Base-by-base conservation (phyloP, 2,888 invertebrate genomes). In the Hemistola chrysoprasaria region DNA sequence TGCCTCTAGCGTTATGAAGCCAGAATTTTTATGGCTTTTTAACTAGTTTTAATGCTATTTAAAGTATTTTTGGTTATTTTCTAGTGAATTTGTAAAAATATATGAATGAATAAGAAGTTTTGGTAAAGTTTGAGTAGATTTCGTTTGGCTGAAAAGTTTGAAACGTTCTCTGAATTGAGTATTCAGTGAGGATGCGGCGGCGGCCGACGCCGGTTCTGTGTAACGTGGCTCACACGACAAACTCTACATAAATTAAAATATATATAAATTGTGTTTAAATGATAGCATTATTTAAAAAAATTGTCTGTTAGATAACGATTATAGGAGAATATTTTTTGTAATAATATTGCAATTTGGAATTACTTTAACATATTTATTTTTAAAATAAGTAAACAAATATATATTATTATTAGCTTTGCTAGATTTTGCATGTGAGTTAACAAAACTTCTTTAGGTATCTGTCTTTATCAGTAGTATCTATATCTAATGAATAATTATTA, bases 121-220 rank as follows among this genome's bases (percentile, higher is more conserved):
- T 25, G 24, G n/a, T 9, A 26, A 48, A 54, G 47, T 50, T 52
- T 47, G 38, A 22, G 46, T 41, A n/a, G 38, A 24, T 39, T 41
- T 32, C 30, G 28, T 37, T 37, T 40, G 40, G 33, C 30, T 45
- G 47, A 50, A 57, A 71, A 72, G 66, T 74, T 71, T 56, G 45
- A 53, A 55, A 58, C 66, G 65, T 62, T 63, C 62, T 61, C 52
- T 27, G 40, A 47, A 52, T 50, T 52, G 79, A 83, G 84, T 84
- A 52, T 50, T 52, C 79, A 83, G 84, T 84, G 64, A 60, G 62
- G 64, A 66, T 67, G 72, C 74, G 77, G 77, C 79, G 75, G 58
- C 75, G 75, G 75, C 62, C 71, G 65, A 74, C 74, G 78, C 44
- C 77, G 82, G 81, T 80, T 54, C 74, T 76, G 71, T 69, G 65